Evolutionary conservation across 37 sponge, comb jelly and placozoan genomes (phyloP).

Genomic region (Axinella damicornis): DNA sequence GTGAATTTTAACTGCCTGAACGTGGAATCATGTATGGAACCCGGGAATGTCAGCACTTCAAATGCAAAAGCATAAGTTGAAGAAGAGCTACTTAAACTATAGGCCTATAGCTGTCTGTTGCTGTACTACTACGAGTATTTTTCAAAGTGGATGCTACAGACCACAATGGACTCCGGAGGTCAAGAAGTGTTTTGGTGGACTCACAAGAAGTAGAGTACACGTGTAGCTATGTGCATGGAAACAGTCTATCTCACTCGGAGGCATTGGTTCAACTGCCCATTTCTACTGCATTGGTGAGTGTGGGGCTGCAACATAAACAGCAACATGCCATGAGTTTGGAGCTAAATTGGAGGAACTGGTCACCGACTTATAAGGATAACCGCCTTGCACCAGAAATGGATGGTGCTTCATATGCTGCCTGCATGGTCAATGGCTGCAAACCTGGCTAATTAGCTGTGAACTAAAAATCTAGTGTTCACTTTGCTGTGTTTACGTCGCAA

Average conservation of each 20-base stretch:
- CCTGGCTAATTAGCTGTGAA: slow-evolving; percentile 59
- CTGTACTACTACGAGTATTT: background rate
- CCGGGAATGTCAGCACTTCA: too few species aligned
- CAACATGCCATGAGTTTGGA: slow-evolving; percentile 87
- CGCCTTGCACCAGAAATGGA: slow-evolving; percentile 86
- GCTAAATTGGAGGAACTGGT: slow-evolving; percentile 78
- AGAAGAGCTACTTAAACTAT: too few species aligned
- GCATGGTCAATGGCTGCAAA: slow-evolving; percentile 86
- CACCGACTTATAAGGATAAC: slow-evolving; percentile 72
- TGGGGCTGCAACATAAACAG: slow-evolving; percentile 82
- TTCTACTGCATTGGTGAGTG: slow-evolving; percentile 92
- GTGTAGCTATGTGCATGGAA: slow-evolving; percentile 66
- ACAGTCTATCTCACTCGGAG: slow-evolving; percentile 81
- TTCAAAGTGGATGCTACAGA: background rate
- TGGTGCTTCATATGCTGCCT: slow-evolving; percentile 60
- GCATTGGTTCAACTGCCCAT: slow-evolving; percentile 92
- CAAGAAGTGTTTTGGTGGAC: slow-evolving; percentile 33
- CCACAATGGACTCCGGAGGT: slow-evolving; percentile 36
- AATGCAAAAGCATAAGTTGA: too few species aligned
- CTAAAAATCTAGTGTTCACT: slow-evolving; percentile 1
- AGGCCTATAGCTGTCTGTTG: too few species aligned
- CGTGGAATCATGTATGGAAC: too few species aligned
- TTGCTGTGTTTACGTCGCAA: too few species aligned
- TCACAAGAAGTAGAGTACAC: slow-evolving; percentile 70
- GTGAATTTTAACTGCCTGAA: too few species aligned